These are phyloP conservation scores for Danio rerio DNA, from an alignment of 2,113 vertebrate genomes.

Conservation along the genomic window GRCz12tu NC_133191.1:22400501-22401000, in stretches of 20 bases:
- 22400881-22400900: no score
- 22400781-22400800: neutral
- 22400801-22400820: neutral
- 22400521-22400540: no score
- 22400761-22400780: neutral
- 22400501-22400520: no score
- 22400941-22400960: no score
- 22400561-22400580: no score
- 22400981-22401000: no score
- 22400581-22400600: no score
- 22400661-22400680: neutral
- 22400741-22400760: neutral
- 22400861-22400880: no score
- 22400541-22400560: no score
- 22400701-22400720: neutral
- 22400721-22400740: neutral
- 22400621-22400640: slow-evolving; percentile 40
- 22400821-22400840: neutral
- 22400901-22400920: no score
- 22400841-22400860: neutral
- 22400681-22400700: slow-evolving; percentile 5
- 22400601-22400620: neutral
- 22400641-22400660: neutral
- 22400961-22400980: no score
- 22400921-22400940: no score